phyloP scores from a whole-genome alignment of 2,797 vertebrate species.

The Paratrypauchen microcephalus region DNA sequence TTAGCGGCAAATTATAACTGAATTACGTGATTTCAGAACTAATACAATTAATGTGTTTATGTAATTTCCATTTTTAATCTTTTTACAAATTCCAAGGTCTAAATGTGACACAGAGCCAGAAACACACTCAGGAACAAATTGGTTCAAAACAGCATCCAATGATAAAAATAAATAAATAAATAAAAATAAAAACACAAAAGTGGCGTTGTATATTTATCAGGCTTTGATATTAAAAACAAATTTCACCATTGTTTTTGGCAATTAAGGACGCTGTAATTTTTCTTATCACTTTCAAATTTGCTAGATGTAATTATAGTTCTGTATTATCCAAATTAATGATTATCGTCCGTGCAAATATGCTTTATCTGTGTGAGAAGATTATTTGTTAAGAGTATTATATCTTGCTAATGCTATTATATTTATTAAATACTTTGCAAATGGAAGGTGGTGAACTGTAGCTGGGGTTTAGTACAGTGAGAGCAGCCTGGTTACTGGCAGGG shows the following conservation, averaged over 20 bases:
- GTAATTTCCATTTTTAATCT: neutral
- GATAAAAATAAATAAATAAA: neutral
- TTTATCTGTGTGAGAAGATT: constrained; percentile 13
- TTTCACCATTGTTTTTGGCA: neutral
- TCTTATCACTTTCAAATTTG: neutral
- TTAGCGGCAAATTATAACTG: neutral
- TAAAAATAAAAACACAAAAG: neutral
- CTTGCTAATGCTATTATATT: constrained; percentile 28
- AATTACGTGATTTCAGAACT: constrained; percentile 1
- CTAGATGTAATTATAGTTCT: neutral
- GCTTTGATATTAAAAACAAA: neutral
- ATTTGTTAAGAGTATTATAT: constrained; percentile 15
- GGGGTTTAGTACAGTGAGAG: constrained; percentile 34
- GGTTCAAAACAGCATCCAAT: neutral
- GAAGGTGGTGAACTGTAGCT: constrained; percentile 28
- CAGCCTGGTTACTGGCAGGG: constrained; percentile 23
- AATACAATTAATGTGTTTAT: constrained; percentile 11
- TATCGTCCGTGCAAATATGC: constrained; percentile 6
- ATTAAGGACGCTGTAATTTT: neutral
- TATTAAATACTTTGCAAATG: constrained; percentile 38
- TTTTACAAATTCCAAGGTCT: neutral
- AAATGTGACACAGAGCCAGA: neutral
- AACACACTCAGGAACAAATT: neutral
- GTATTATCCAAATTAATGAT: constrained; percentile 15
- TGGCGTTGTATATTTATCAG: neutral